Evolutionary conservation across 2,888 invertebrate species (phyloP).

Genomic region (Myopa tessellatipennis): DNA sequence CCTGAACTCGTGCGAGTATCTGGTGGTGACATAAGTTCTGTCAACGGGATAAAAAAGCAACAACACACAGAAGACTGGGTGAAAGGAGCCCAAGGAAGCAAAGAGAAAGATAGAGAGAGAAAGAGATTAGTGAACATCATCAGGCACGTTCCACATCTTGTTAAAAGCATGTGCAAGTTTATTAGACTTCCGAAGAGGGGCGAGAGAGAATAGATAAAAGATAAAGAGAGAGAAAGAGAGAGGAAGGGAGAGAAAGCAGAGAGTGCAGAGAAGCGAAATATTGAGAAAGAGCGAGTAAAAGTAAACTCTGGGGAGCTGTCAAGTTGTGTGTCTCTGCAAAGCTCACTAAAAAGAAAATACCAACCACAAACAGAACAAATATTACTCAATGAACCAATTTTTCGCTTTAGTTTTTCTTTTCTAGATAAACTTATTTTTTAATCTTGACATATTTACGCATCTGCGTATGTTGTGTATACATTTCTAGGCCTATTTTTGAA

Average conservation of each 20-base stretch:
- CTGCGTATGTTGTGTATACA: background rate
- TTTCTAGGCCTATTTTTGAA: background rate
- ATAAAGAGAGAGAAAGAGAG: background rate
- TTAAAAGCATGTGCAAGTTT: background rate
- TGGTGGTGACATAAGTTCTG: slow-evolving; percentile 20
- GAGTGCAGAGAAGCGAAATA: background rate
- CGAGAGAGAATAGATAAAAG: background rate
- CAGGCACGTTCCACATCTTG: background rate
- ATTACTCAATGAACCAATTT: slow-evolving; percentile 14
- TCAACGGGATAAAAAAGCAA: background rate
- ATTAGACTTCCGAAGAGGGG: background rate
- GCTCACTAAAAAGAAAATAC: background rate
- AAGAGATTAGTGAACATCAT: background rate
- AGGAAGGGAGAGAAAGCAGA: background rate
- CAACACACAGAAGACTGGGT: background rate
- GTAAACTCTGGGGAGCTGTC: slow-evolving; percentile 8
- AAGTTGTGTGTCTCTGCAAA: background rate
- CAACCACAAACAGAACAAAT: background rate
- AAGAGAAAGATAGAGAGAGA: background rate
- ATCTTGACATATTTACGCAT: background rate
- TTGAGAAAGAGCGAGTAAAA: background rate
- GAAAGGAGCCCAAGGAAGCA: background rate
- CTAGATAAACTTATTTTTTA: background rate
- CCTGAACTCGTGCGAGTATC: background rate
- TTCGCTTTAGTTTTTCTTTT: background rate